These are phyloP conservation scores for Calosoma granatense DNA, from an alignment of 1,140 invertebrate species.

Conservation along the genomic window DNA sequence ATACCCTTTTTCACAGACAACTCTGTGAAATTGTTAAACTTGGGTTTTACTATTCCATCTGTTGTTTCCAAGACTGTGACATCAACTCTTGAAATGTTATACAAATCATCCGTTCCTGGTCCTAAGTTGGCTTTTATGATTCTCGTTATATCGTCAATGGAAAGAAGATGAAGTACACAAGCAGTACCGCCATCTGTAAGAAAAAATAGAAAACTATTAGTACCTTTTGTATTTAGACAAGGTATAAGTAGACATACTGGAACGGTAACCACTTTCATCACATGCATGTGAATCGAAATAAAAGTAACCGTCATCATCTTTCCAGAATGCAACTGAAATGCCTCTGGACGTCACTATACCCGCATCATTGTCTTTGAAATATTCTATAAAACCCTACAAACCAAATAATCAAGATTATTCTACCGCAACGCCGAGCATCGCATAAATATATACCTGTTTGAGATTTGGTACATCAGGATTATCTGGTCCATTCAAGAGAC, in stretches of 20 bases:
- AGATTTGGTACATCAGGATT: conserved; percentile 33
- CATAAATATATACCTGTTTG: conserved; percentile 32
- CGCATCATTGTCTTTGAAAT: conserved; percentile 36
- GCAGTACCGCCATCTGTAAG: conserved; percentile 25
- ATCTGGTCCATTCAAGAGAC: conserved; percentile 28
- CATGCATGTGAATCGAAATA: conserved; percentile 41
- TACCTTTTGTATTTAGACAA: not conserved
- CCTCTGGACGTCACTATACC: conserved; percentile 36
- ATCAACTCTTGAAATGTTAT: conserved; percentile 25
- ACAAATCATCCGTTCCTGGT: conserved; percentile 20
- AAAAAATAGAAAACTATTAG: conserved; percentile 1
- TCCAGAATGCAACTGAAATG: conserved; percentile 36
- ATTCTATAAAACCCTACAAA: conserved; percentile 27
- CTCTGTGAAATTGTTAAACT: conserved; percentile 24
- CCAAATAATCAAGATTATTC: conserved; percentile 27
- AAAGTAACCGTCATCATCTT: conserved; percentile 32
- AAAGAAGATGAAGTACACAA: conserved; percentile 20
- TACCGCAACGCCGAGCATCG: conserved; percentile 26
- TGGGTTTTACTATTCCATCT: conserved; percentile 19
- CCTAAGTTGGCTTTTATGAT: conserved; percentile 23
- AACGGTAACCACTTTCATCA: conserved; percentile 34
- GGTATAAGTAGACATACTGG: conserved; percentile 11
- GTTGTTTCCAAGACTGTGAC: conserved; percentile 20
- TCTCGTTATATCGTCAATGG: conserved; percentile 21
- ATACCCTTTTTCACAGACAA: conserved; percentile 23